A percentile compares a stretch with the other conserved stretches of the same genome.
These are phyloP conservation scores for Sarcophilus harrisii DNA, from an alignment of 2,797 vertebrate genomes.

Conservation along the genomic window DNA sequence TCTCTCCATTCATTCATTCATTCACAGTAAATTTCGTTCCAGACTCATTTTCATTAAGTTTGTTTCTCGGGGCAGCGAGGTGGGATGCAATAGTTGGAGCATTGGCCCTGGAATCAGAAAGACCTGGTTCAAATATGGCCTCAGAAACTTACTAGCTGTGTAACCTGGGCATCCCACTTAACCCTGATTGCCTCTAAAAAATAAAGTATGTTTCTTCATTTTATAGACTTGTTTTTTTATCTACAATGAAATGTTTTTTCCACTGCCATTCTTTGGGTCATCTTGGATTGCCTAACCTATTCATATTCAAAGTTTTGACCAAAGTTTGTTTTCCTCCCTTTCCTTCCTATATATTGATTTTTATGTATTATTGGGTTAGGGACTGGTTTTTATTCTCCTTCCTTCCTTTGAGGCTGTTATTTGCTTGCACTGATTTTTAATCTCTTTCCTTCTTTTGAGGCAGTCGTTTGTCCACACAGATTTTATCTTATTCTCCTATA, in stretches of 20 bases:
- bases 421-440: background rate
- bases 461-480: background rate
- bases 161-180: background rate
- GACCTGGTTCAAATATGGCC: background rate
- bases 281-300: background rate
- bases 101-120: background rate
- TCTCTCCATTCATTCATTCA: background rate
- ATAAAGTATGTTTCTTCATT: background rate
- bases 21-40: background rate
- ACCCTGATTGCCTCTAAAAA: background rate
- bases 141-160: background rate
- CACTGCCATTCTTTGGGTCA: background rate
- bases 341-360: too few species aligned
- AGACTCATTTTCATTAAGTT: background rate
- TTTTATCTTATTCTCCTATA: background rate
- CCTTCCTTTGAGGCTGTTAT: too few species aligned
- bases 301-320: background rate
- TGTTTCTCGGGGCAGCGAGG: background rate
- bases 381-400: too few species aligned
- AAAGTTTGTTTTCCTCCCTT: too few species aligned
- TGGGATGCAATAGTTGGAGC: background rate
- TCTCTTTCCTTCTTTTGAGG: background rate
- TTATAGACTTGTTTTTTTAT: background rate
- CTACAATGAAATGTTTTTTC: background rate
- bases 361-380: too few species aligned